A percentile compares a stretch with the other conserved stretches of the same genome.
phyloP scores from a whole-genome alignment of 2,888 invertebrate genomes.

The Pachydiplax longipennis region DNA sequence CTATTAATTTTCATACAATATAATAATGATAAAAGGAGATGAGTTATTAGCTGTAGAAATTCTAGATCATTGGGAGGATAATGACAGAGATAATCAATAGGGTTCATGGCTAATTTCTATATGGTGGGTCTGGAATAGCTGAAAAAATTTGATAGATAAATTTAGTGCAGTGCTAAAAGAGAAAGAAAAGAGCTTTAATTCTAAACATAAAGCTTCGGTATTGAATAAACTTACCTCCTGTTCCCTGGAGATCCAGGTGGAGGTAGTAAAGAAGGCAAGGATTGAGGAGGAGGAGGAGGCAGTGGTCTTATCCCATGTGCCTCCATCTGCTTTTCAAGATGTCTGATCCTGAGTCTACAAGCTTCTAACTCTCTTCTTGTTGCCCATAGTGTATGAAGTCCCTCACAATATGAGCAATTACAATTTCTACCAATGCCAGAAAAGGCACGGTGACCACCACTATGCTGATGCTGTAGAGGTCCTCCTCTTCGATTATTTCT shows the following conservation, averaged over 20 bases:
- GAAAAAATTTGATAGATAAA: no score
- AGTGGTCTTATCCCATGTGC: slow-evolving; percentile 82
- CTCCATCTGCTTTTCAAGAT: slow-evolving; percentile 85
- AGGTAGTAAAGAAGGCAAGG: slow-evolving; percentile 42
- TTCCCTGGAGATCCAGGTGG: slow-evolving; percentile 46
- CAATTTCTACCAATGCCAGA: slow-evolving; percentile 8
- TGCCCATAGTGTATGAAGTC: slow-evolving; percentile 72
- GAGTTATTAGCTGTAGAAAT: no score
- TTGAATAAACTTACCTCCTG: slow-evolving; percentile 34
- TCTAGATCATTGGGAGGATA: no score
- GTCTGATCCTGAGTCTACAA: slow-evolving; percentile 82
- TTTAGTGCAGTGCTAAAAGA: no score
- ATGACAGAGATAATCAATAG: no score
- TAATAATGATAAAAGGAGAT: no score
- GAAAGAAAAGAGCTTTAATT: no score
- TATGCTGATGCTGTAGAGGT: slow-evolving; percentile 74
- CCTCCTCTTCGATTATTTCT: slow-evolving; percentile 76
- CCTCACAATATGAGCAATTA: slow-evolving; percentile 22
- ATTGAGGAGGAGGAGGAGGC: slow-evolving; percentile 56
- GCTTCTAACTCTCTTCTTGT: slow-evolving; percentile 90
- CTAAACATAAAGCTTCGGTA: background rate
- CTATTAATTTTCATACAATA: no score
- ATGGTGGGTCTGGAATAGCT: no score
- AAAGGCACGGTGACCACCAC: slow-evolving; percentile 25
- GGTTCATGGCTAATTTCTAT: no score